Conservation (phyloP, 2,113 vertebrate species). For the Chroicocephalus ridibundus region DNA sequence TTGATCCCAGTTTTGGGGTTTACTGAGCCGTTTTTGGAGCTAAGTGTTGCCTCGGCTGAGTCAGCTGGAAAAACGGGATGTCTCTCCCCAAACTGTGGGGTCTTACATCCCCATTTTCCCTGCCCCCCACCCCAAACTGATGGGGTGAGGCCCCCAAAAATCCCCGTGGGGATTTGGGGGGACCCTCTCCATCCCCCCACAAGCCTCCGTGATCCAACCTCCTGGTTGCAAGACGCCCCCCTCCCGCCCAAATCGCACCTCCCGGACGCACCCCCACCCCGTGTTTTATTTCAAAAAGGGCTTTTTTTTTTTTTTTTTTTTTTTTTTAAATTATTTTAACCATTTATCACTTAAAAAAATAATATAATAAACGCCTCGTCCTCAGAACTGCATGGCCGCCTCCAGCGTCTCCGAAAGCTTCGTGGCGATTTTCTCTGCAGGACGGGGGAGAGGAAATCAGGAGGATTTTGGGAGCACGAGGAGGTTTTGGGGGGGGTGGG, state of each 20-base stretch:
- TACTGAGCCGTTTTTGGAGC: too few species aligned
- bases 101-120: neutral
- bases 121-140: neutral
- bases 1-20: neutral
- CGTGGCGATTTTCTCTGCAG: neutral
- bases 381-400: slow-evolving; percentile 6
- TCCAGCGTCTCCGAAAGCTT: neutral
- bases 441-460: neutral
- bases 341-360: too few species aligned
- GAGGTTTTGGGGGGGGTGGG: neutral
- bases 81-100: accelerated
- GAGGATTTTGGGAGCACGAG: too few species aligned
- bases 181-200: too few species aligned
- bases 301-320: too few species aligned
- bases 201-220: neutral
- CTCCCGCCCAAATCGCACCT: neutral
- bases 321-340: neutral
- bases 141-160: neutral
- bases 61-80: neutral
- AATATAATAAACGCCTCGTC: neutral
- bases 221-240: neutral
- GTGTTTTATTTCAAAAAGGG: neutral
- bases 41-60: neutral
- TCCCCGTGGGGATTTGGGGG: neutral
- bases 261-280: accelerated